A percentile compares a stretch with the other conserved stretches of the same genome.
Evolutionary conservation across 1,140 invertebrate species (phyloP).

Genomic region (Drosophila orena): DNA sequence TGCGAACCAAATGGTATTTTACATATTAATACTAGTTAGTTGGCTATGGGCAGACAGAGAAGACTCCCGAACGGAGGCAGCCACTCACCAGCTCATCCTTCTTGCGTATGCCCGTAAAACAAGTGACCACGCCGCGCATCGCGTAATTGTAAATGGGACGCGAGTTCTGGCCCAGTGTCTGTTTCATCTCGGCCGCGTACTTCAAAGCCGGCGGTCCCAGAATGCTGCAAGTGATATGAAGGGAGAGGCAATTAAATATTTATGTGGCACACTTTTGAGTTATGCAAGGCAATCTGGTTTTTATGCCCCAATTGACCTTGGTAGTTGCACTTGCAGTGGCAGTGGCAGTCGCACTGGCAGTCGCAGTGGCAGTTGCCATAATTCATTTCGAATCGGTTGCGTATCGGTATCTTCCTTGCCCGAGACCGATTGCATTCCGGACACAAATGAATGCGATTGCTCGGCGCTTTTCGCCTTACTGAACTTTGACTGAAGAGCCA

Average conservation of each 20-base stretch:
- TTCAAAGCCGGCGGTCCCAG: constrained; percentile 91
- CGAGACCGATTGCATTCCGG: constrained; percentile 18
- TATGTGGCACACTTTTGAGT: constrained; percentile 80
- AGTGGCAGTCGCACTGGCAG: constrained; percentile 4
- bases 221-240: constrained; percentile 86
- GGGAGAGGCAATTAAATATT: constrained; percentile 71
- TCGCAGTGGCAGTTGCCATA: constrained; percentile 1
- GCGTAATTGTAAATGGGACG: constrained; percentile 94
- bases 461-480: constrained; percentile 31
- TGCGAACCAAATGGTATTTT: constrained; percentile 70
- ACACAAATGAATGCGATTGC: constrained; percentile 18
- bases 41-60: too few species aligned
- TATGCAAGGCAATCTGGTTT: constrained; percentile 74
- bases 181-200: constrained; percentile 89
- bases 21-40: not conserved
- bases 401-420: constrained; percentile 1
- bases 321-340: constrained; percentile 16
- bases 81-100: constrained; percentile 93
- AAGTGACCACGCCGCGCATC: constrained; percentile 94
- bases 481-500: constrained; percentile 55
- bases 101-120: constrained; percentile 95
- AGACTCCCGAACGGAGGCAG: not conserved
- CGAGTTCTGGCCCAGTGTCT: constrained; percentile 89
- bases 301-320: constrained; percentile 78
- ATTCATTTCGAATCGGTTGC: constrained; percentile 22